phyloP scores from a whole-genome alignment of 2,113 vertebrate species.

The Oncorhynchus gorbuscha region DNA sequence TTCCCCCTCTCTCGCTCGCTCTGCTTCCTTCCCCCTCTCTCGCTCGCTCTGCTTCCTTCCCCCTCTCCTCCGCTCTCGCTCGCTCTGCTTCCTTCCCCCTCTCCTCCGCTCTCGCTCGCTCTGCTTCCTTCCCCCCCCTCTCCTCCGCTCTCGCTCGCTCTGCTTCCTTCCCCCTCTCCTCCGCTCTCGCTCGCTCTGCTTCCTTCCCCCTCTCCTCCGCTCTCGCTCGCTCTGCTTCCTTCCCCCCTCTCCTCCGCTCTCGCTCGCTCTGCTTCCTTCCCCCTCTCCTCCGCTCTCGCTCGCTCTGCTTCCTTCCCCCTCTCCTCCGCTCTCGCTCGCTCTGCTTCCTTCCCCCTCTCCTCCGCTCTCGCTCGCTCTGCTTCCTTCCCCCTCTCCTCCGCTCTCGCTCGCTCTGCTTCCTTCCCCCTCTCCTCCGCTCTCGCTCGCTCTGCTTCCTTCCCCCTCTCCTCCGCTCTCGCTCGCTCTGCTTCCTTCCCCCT shows the following conservation, averaged over 20 bases:
- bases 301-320: not conserved
- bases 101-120: constrained; percentile 10
- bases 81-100: not conserved
- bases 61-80: not conserved
- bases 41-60: constrained; percentile 9
- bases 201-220: no score
- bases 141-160: not conserved
- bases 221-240: not conserved
- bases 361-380: no score
- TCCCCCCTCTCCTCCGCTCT: not conserved
- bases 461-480: not conserved
- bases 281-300: not conserved
- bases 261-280: not conserved
- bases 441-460: constrained; percentile 66
- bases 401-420: constrained; percentile 2
- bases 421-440: no score
- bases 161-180: constrained; percentile 25
- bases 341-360: constrained; percentile 57
- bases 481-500: not conserved
- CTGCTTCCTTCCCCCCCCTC: constrained; percentile 23
- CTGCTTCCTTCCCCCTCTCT: constrained; percentile 13
- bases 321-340: constrained; percentile 16
- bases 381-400: constrained; percentile 6
- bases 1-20: no score
- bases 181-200: no score